phyloP scores from a whole-genome alignment of 2,113 vertebrate species.

The Poicephalus meyeri region DNA sequence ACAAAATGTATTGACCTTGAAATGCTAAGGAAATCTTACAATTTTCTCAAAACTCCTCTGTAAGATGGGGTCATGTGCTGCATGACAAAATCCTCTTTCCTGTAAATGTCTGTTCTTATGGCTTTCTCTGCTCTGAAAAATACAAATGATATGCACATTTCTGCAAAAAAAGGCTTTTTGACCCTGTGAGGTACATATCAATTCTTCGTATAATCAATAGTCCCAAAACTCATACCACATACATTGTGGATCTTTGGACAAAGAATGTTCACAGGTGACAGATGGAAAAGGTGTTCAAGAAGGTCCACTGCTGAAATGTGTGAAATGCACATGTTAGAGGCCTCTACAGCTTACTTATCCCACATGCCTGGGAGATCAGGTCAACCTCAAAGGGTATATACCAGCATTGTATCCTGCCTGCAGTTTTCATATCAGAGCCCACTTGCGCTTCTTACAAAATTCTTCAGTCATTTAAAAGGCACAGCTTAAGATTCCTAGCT shows the following conservation, averaged over 20 bases:
- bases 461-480: not conserved
- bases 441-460: not conserved
- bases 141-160: not conserved
- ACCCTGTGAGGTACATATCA: not conserved
- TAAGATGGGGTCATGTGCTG: not conserved
- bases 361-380: too few relatives aligned
- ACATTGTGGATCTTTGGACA: not conserved
- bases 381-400: fast-evolving
- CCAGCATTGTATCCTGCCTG: not conserved
- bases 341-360: not conserved
- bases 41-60: not conserved
- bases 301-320: not conserved
- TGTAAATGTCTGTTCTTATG: not conserved
- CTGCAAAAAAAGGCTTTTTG: not conserved
- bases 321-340: not conserved
- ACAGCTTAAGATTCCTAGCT: not conserved
- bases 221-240: fast-evolving
- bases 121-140: not conserved
- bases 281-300: not conserved
- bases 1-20: not conserved
- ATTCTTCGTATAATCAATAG: not conserved
- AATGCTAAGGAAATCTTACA: not conserved
- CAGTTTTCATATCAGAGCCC: not conserved
- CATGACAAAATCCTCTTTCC: not conserved
- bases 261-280: not conserved